These are phyloP conservation scores for Eupithecia insigniata DNA, from an alignment of 2,888 invertebrate genomes.

Conservation along the genomic window DNA sequence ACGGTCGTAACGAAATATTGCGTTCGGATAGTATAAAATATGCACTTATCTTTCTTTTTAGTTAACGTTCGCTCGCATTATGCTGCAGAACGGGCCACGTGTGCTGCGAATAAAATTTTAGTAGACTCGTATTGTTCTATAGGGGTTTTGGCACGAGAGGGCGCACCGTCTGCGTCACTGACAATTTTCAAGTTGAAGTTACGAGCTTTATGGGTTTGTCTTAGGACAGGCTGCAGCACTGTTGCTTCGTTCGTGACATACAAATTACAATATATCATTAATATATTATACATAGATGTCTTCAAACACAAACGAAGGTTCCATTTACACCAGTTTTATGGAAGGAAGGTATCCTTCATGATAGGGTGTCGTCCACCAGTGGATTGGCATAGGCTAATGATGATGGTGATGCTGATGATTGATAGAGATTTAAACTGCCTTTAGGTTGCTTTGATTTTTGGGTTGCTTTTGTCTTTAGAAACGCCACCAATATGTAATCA, in stretches of 20 bases:
- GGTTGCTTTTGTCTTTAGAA: too few relatives aligned
- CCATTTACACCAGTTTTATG: too few relatives aligned
- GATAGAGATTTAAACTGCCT: background rate
- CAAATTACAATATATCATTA: background rate
- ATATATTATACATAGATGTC: too few relatives aligned
- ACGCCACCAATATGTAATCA: too few relatives aligned
- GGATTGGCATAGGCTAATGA: too few relatives aligned
- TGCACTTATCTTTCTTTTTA: conserved; percentile 83
- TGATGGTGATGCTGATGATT: too few relatives aligned
- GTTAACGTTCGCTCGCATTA: conserved; percentile 81
- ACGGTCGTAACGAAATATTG: conserved; percentile 80
- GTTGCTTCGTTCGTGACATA: background rate
- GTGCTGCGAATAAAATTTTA: conserved; percentile 83
- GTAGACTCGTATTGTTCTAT: conserved; percentile 77
- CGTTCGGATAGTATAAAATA: conserved; percentile 79
- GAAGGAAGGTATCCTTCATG: too few relatives aligned
- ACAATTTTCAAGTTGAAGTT: background rate
- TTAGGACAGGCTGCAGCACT: background rate
- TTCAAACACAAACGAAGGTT: too few relatives aligned
- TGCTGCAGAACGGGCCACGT: conserved; percentile 77
- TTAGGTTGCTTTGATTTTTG: too few relatives aligned
- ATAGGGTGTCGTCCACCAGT: too few relatives aligned
- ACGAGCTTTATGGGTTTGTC: background rate
- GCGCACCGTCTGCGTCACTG: background rate
- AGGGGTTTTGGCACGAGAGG: conserved; percentile 58